Conservation (phyloP, 2,888 invertebrate species). For the Oligia latruncula region DNA sequence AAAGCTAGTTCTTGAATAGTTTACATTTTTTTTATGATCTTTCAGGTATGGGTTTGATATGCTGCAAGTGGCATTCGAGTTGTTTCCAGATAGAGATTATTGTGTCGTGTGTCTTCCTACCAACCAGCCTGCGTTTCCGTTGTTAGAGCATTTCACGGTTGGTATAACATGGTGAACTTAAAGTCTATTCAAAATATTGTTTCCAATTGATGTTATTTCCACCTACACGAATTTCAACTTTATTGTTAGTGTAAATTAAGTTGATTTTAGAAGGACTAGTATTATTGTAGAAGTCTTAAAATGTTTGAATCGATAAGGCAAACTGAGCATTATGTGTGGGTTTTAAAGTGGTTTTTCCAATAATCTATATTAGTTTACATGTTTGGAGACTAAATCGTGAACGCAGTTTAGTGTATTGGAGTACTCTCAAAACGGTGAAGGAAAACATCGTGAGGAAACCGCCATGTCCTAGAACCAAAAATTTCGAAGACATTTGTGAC, state of each 20-base stretch:
- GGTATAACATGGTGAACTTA: conserved; percentile 27
- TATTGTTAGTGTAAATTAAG: neutral
- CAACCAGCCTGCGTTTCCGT: conserved; percentile 84
- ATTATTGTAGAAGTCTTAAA: neutral
- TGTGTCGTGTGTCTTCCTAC: conserved; percentile 90
- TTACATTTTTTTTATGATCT: conserved; percentile 13
- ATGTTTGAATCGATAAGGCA: neutral
- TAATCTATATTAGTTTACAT: neutral
- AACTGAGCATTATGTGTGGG: neutral
- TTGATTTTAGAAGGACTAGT: neutral
- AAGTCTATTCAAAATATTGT: neutral
- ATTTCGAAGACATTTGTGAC: neutral
- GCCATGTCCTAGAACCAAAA: neutral
- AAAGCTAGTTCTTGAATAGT: neutral
- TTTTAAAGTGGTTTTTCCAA: neutral
- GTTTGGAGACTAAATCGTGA: neutral
- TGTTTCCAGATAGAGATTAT: conserved; percentile 91
- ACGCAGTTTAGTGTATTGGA: neutral
- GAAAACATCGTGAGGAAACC: neutral
- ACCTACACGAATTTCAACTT: neutral
- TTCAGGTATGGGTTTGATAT: conserved; percentile 87
- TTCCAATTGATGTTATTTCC: neutral
- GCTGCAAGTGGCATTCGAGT: conserved; percentile 91
- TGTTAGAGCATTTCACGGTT: conserved; percentile 91
- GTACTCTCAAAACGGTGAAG: neutral